These are phyloP conservation scores for Periparus ater DNA, from an alignment of 2,797 vertebrate species.

Conservation along the genomic window DNA sequence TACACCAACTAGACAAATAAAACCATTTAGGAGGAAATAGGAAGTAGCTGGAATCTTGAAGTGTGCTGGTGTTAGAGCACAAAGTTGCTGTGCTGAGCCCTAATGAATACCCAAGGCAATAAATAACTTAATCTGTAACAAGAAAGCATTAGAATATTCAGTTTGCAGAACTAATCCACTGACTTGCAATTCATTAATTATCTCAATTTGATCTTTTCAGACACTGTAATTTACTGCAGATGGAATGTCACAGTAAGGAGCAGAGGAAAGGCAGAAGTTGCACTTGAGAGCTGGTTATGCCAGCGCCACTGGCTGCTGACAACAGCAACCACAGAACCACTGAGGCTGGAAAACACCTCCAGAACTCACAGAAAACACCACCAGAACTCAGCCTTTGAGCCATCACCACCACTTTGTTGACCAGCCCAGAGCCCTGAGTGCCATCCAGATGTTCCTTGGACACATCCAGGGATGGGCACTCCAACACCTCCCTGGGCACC, in stretches of 20 bases:
- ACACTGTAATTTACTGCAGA: not conserved
- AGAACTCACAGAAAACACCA: too few relatives aligned
- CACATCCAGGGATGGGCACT: not conserved
- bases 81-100: not conserved
- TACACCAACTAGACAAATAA: not conserved
- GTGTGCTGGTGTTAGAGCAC: not conserved
- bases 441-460: fast-evolving
- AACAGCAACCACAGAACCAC: not conserved
- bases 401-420: not conserved
- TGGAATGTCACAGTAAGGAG: not conserved
- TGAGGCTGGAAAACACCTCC: not conserved
- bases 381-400: not conserved
- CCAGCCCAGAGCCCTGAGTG: not conserved
- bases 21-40: not conserved
- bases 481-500: not conserved
- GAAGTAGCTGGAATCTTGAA: not conserved
- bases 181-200: not conserved
- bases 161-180: not conserved
- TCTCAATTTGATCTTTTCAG: constrained; percentile 24
- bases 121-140: not conserved
- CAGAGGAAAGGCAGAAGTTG: not conserved
- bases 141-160: not conserved
- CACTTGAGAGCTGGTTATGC: not conserved
- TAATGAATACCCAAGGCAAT: not conserved
- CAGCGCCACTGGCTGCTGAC: not conserved